Conservation (phyloP, 2,113 vertebrate genomes). For the Zapornia atra region DNA sequence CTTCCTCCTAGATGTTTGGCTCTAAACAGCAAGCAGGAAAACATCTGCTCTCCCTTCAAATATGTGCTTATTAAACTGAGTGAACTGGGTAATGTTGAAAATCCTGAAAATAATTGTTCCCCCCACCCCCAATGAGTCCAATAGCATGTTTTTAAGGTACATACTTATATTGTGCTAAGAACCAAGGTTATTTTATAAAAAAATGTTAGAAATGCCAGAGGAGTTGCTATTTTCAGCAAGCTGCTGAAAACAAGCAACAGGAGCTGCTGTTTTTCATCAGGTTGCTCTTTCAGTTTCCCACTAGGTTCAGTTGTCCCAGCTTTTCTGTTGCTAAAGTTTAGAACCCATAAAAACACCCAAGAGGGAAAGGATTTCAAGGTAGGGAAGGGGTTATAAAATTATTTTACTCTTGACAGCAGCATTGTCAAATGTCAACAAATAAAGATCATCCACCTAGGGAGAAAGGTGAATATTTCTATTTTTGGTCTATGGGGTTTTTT, state of each 20-base stretch:
- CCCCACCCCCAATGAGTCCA: not conserved
- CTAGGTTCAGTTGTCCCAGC: not conserved
- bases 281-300: not conserved
- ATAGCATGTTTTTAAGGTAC: not conserved
- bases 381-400: slow-evolving; percentile 46
- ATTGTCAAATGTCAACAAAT: slow-evolving; percentile 63
- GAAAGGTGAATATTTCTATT: not conserved
- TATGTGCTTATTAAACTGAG: not conserved
- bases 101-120: not conserved
- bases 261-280: slow-evolving; percentile 11
- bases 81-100: not conserved
- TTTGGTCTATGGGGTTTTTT: not conserved
- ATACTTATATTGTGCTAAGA: not conserved
- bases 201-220: not conserved
- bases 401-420: slow-evolving; percentile 66
- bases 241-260: not conserved
- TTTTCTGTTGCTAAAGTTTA: not conserved
- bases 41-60: not conserved
- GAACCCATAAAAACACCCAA: not conserved
- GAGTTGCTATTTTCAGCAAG: not conserved
- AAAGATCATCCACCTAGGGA: slow-evolving; percentile 41
- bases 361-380: slow-evolving; percentile 61
- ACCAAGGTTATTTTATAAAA: not conserved
- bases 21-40: slow-evolving; percentile 5
- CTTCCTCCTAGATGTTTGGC: not conserved